Evolutionary conservation across 1,140 invertebrate genomes (phyloP).

Genomic region (Plodia interpunctella): DNA sequence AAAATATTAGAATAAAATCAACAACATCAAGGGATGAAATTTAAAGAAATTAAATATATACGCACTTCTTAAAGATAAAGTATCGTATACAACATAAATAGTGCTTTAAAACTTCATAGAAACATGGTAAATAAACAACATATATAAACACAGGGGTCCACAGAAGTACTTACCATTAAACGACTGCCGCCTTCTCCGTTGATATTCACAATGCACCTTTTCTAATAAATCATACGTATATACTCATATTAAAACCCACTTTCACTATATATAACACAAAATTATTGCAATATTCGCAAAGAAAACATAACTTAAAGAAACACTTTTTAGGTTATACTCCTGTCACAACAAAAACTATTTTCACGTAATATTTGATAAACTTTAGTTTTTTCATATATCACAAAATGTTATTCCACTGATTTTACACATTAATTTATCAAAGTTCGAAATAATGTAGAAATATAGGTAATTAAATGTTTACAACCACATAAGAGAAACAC

Average conservation of each 20-base stretch:
- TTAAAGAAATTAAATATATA: too few relatives aligned
- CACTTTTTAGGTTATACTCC: constrained; percentile 6
- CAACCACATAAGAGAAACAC: too few relatives aligned
- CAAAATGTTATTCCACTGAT: too few relatives aligned
- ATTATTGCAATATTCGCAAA: not conserved
- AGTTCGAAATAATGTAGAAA: too few relatives aligned
- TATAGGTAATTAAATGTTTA: too few relatives aligned
- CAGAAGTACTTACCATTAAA: not conserved
- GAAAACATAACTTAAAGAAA: not conserved
- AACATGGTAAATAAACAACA: not conserved
- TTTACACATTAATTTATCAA: too few relatives aligned
- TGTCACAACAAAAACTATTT: constrained; percentile 3
- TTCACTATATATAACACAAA: not conserved
- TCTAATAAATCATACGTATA: too few relatives aligned
- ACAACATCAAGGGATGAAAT: too few relatives aligned
- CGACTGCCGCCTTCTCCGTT: not conserved
- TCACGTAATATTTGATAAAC: not conserved
- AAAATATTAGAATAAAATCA: too few relatives aligned
- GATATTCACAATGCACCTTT: not conserved
- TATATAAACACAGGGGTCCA: not conserved
- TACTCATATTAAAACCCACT: not conserved
- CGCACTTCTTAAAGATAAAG: too few relatives aligned
- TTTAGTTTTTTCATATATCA: not conserved
- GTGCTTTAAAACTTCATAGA: too few relatives aligned
- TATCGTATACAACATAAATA: too few relatives aligned